A percentile compares a stretch with the other conserved stretches of the same genome.
Evolutionary conservation across 1,140 invertebrate genomes (phyloP).

Genomic region (Archivesica marissinica): DNA sequence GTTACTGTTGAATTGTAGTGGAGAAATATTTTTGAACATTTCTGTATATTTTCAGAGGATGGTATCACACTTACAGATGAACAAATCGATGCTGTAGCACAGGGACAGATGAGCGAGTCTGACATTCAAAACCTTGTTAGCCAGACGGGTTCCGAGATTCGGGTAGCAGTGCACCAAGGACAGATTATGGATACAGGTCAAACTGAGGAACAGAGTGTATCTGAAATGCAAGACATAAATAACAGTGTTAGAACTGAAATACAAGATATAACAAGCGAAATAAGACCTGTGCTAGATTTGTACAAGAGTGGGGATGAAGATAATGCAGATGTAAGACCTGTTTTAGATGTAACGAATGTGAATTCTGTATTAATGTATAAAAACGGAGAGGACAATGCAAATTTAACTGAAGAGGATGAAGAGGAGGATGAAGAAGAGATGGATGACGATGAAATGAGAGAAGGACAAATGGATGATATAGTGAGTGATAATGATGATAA

Average conservation of each 20-base stretch:
- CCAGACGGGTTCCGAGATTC: slow-evolving; percentile 13
- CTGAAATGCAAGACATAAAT: neutral
- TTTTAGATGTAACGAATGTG: neutral
- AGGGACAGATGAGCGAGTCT: slow-evolving; percentile 33
- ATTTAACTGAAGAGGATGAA: slow-evolving; percentile 33
- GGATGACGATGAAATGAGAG: slow-evolving; percentile 39
- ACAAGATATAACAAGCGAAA: neutral
- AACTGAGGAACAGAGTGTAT: neutral
- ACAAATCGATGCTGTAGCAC: slow-evolving; percentile 22
- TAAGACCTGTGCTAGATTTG: neutral
- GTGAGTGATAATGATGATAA: slow-evolving; percentile 48
- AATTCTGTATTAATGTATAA: slow-evolving; percentile 16
- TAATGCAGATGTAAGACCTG: slow-evolving; percentile 1
- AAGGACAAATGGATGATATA: slow-evolving; percentile 34
- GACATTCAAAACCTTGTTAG: slow-evolving; percentile 26
- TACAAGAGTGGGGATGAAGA: slow-evolving; percentile 26
- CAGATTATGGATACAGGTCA: slow-evolving; percentile 9
- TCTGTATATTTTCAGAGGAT: slow-evolving; percentile 10
- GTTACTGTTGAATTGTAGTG: no score
- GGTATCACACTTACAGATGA: slow-evolving; percentile 40
- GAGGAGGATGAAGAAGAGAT: slow-evolving; percentile 15
- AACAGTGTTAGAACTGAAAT: slow-evolving; percentile 2
- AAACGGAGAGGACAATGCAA: neutral
- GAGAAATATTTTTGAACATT: no score
- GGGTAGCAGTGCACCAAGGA: neutral